Evolutionary conservation across 2,888 invertebrate genomes (phyloP).

Genomic region (Eugnorisma glareosa): DNA sequence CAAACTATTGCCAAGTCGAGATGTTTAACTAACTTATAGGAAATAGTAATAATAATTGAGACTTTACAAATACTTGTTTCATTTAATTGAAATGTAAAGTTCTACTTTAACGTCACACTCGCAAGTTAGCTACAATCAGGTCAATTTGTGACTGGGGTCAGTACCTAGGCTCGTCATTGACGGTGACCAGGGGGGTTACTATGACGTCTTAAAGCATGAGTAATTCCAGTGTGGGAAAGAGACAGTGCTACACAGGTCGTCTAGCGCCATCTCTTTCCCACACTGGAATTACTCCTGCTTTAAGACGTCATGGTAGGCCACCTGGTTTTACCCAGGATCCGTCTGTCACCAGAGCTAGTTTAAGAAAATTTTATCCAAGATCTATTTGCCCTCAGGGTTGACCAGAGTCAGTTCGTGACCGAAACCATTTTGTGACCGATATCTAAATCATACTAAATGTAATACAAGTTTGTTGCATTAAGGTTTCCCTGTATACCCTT

Average conservation of each 20-base stretch:
- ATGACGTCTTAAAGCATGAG: too few species aligned
- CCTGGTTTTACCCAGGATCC: too few species aligned
- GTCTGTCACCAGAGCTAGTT: background rate
- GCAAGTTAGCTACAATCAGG: background rate
- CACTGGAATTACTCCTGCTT: too few species aligned
- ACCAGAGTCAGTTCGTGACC: background rate
- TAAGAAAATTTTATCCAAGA: background rate
- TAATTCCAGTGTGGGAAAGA: too few species aligned
- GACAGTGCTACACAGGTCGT: too few species aligned
- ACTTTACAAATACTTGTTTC: conserved; percentile 44
- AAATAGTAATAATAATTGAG: conserved; percentile 53
- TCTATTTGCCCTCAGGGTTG: background rate
- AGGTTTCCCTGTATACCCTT: conserved; percentile 47
- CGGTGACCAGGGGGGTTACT: too few species aligned
- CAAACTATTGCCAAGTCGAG: conserved; percentile 47
- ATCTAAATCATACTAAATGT: background rate
- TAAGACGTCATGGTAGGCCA: too few species aligned
- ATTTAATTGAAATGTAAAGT: conserved; percentile 23
- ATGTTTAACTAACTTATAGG: conserved; percentile 31
- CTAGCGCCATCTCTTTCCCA: too few species aligned
- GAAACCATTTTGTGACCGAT: conserved; percentile 22
- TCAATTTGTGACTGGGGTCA: background rate
- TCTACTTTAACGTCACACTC: conserved; percentile 11
- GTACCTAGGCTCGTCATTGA: too few species aligned
- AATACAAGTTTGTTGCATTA: conserved; percentile 9